Evolutionary conservation across 2,888 invertebrate species (phyloP).

Genomic region (Melangyna quadrimaculata): DNA sequence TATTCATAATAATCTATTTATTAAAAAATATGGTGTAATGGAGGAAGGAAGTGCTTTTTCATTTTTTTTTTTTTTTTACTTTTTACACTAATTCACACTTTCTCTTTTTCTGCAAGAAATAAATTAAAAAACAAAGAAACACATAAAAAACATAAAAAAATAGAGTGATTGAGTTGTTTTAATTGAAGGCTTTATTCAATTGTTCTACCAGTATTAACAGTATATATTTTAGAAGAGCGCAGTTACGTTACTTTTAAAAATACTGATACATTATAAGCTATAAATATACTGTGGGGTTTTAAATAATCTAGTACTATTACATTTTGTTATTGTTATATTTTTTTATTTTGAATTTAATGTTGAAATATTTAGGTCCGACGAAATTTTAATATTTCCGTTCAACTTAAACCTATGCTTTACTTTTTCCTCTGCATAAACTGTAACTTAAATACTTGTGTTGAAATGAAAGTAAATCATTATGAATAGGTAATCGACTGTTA

Average conservation of each 20-base stretch:
- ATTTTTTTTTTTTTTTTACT: constrained; percentile 5
- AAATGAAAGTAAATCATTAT: too few relatives aligned
- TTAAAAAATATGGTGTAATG: constrained; percentile 32
- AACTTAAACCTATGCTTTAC: too few relatives aligned
- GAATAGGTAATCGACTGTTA: too few relatives aligned
- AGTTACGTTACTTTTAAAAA: constrained; percentile 1
- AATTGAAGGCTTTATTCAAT: neutral
- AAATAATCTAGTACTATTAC: neutral
- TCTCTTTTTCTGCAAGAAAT: constrained; percentile 69
- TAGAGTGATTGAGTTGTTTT: constrained; percentile 13
- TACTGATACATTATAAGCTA: neutral
- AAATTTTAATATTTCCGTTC: neutral
- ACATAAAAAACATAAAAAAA: constrained; percentile 37
- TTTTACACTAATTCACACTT: constrained; percentile 68
- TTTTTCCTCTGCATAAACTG: too few relatives aligned
- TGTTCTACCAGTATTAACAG: neutral
- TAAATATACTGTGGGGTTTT: neutral
- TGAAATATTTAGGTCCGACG: neutral
- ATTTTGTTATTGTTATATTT: neutral
- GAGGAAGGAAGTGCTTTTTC: constrained; percentile 41
- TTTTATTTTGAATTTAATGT: neutral
- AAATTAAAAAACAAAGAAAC: constrained; percentile 45
- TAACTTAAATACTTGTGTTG: too few relatives aligned
- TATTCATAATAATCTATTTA: constrained; percentile 31
- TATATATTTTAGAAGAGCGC: neutral